Percentiles rank a stretch among this genome's conserved stretches.
These are phyloP conservation scores for Notolabrus celidotus DNA, from an alignment of 2,797 vertebrate species.

Conservation along the genomic window DNA sequence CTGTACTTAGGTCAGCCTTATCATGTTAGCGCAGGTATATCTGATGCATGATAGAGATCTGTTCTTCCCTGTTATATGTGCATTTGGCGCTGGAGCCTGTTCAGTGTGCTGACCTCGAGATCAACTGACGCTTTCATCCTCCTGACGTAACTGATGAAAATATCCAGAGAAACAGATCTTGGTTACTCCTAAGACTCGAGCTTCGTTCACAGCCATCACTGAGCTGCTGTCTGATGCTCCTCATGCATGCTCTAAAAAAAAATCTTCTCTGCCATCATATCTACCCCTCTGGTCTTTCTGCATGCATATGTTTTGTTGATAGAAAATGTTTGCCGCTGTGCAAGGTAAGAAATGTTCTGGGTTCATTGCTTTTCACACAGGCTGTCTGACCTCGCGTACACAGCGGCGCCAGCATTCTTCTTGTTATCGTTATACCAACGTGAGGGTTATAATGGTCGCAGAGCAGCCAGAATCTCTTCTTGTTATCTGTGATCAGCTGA, in stretches of 20 bases:
- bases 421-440: constrained; percentile 74
- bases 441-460: constrained; percentile 81
- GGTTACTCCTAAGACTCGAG: constrained; percentile 10
- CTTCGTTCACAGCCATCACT: not conserved
- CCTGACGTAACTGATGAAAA: constrained; percentile 53
- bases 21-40: constrained; percentile 30
- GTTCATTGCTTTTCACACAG: constrained; percentile 55
- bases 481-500: constrained; percentile 71
- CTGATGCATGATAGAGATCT: constrained; percentile 51
- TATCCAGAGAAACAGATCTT: constrained; percentile 10
- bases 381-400: constrained; percentile 67
- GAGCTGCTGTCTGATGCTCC: not conserved
- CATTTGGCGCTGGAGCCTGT: constrained; percentile 35
- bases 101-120: constrained; percentile 50
- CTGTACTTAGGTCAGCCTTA: constrained; percentile 17
- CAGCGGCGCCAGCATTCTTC: constrained; percentile 77
- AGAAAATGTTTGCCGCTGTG: constrained; percentile 25
- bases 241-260: constrained; percentile 12
- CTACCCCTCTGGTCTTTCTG: constrained; percentile 27
- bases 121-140: constrained; percentile 54
- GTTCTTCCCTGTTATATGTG: constrained; percentile 47
- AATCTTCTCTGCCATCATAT: constrained; percentile 20
- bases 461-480: constrained; percentile 61
- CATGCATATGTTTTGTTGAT: constrained; percentile 1
- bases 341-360: constrained; percentile 65